Evolutionary conservation across 1,140 invertebrate species (phyloP).

Genomic region (Drosophila auraria): DNA sequence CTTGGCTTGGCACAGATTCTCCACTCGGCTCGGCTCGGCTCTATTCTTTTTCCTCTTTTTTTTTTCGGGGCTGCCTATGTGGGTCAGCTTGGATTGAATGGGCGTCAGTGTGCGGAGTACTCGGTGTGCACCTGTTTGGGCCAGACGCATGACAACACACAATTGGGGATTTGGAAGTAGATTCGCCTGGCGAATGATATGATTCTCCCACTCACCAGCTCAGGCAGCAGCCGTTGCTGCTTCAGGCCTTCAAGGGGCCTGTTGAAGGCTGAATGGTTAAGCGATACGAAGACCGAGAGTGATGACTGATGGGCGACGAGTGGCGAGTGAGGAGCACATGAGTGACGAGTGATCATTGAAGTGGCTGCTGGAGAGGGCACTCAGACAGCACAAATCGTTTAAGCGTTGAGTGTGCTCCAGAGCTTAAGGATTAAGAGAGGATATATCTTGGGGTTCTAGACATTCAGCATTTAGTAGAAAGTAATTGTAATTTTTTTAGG

Average conservation of each 20-base stretch:
- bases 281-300: slow-evolving; percentile 22
- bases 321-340: slow-evolving; percentile 28
- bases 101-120: slow-evolving; percentile 10
- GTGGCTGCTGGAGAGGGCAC: slow-evolving; percentile 24
- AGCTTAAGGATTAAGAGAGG: slow-evolving; percentile 6
- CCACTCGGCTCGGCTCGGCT: not conserved
- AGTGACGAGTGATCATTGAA: slow-evolving; percentile 47
- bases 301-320: slow-evolving; percentile 36
- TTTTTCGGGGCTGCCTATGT: slow-evolving; percentile 42
- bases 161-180: slow-evolving; percentile 16
- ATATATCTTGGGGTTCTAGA: not conserved
- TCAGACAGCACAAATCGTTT: slow-evolving; percentile 13
- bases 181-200: slow-evolving; percentile 37
- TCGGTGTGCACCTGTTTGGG: slow-evolving; percentile 36
- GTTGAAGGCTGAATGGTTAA: slow-evolving; percentile 17
- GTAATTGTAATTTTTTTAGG: not conserved
- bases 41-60: slow-evolving; percentile 10
- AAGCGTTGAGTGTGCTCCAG: not conserved
- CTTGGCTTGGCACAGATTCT: slow-evolving; percentile 48
- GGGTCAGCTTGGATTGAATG: slow-evolving; percentile 46
- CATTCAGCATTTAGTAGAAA: not conserved
- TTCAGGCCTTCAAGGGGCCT: slow-evolving; percentile 17
- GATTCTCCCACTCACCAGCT: slow-evolving; percentile 15
- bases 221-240: slow-evolving; percentile 1
- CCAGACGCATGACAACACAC: slow-evolving; percentile 51